Evolutionary conservation across 2,888 invertebrate species (phyloP), one percentile per base, ranked within the genome.

Genomic region (Ochropacha duplaris): DNA sequence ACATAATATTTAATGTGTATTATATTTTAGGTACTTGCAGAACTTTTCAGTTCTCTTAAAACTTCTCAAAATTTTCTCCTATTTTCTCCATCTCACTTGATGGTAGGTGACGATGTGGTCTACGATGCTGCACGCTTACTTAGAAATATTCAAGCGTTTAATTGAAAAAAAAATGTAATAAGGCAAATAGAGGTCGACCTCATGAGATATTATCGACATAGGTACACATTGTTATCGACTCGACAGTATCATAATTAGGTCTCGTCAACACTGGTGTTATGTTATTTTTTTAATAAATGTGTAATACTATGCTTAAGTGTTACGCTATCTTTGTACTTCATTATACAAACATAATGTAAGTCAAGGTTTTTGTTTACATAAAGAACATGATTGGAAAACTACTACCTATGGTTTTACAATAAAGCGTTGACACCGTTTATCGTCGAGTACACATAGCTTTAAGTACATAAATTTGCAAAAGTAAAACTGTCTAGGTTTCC

Each of bases 121-220:
- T n/a, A n/a, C n/a, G n/a, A n/a, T n/a, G n/a, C n/a, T n/a, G n/a
- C n/a, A n/a, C n/a, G n/a, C n/a, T n/a, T n/a, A n/a, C n/a, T n/a
- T n/a, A n/a, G n/a, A n/a, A n/a, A n/a, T n/a, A n/a, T n/a, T 39
- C 1, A 39, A 1, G 16, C 3, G 4, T 4, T 8, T 16, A n/a
- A 36, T 6, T 44, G 44, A 2, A 1, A 19, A 44, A 16, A 44
- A 9, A 31, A 0, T 14, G 19, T 28, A 50, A 50, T 14, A 26
- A 12, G 31, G n/a, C 31, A 34, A 34, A 11, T 50, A 22, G 51
- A 22, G 44, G 57, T 44, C 26, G 54, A 49, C 26, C 56, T 61
- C 54, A 60, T 66, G 65, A 61, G 28, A 50, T 55, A 68, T 59
- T 66, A 64, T 55, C 58, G 39, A 61, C 63, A 61, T 49, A n/a